These are phyloP conservation scores for Hyposoter dolosus DNA, from an alignment of 2,888 invertebrate species.

Conservation along the genomic window DNA sequence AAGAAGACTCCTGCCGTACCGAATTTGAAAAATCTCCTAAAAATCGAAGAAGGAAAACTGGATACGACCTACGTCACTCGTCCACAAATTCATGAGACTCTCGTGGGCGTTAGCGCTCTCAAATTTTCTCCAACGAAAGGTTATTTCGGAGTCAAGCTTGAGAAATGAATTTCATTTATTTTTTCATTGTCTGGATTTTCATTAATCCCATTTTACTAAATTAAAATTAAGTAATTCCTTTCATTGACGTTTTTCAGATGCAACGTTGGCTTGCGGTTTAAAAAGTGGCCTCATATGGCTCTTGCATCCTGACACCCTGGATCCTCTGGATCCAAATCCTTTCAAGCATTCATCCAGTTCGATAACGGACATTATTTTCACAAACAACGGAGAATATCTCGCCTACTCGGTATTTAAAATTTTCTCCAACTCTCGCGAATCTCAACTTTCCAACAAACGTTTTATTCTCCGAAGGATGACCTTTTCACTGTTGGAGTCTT, in stretches of 20 bases:
- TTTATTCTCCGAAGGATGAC: conserved; percentile 84
- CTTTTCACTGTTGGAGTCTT: conserved; percentile 86
- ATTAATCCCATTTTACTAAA: not conserved
- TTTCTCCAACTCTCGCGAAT: not conserved
- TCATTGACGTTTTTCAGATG: conserved; percentile 79
- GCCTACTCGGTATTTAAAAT: conserved; percentile 86
- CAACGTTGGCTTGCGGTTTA: conserved; percentile 86
- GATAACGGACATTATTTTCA: conserved; percentile 86
- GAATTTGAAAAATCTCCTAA: conserved; percentile 68
- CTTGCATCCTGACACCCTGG: conserved; percentile 87
- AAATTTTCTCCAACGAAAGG: conserved; percentile 87
- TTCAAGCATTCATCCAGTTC: conserved; percentile 84
- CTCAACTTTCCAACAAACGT: not conserved
- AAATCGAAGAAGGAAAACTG: conserved; percentile 59
- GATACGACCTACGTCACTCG: conserved; percentile 72
- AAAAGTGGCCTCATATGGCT: conserved; percentile 87
- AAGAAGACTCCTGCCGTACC: conserved; percentile 69
- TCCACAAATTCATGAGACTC: conserved; percentile 64
- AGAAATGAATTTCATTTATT: not conserved
- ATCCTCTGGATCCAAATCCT: conserved; percentile 84
- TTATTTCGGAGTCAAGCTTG: conserved; percentile 71
- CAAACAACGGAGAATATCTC: conserved; percentile 86
- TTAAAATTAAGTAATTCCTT: not conserved
- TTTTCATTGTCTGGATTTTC: not conserved
- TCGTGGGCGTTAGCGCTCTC: conserved; percentile 76